Conservation (phyloP, 1,140 invertebrate genomes). For the Aethina tumida region DNA sequence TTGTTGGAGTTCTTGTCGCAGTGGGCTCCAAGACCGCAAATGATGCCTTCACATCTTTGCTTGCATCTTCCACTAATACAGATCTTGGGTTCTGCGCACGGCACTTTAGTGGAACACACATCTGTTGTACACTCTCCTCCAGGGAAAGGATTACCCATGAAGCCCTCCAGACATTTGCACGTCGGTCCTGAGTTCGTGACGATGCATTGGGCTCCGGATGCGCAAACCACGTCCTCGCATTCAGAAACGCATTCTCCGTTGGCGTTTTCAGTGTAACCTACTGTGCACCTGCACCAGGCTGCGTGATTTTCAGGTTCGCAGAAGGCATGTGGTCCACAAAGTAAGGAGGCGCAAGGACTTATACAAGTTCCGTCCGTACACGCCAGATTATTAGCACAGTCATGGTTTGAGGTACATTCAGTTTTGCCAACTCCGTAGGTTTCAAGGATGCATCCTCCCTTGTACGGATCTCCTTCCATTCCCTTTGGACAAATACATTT, state of each 20-base stretch:
- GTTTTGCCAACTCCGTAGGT: conserved; percentile 36
- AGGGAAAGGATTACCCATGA: conserved; percentile 81
- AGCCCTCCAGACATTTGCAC: conserved; percentile 77
- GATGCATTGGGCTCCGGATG: conserved; percentile 73
- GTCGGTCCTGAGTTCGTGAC: conserved; percentile 76
- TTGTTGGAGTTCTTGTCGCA: conserved; percentile 71
- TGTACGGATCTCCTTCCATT: conserved; percentile 74
- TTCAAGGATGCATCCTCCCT: conserved; percentile 58
- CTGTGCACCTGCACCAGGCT: conserved; percentile 75
- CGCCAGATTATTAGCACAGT: conserved; percentile 69
- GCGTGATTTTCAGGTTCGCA: conserved; percentile 83
- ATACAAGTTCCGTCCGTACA: conserved; percentile 68
- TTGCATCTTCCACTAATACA: conserved; percentile 79
- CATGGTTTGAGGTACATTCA: conserved; percentile 58
- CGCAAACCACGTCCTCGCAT: conserved; percentile 73
- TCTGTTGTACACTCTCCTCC: conserved; percentile 73
- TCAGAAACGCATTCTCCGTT: conserved; percentile 68
- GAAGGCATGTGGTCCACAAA: conserved; percentile 74
- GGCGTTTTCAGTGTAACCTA: conserved; percentile 66
- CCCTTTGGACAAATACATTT: conserved; percentile 75
- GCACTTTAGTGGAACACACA: conserved; percentile 62
- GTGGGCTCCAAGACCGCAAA: conserved; percentile 72
- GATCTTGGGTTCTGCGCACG: conserved; percentile 66
- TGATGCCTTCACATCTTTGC: conserved; percentile 69
- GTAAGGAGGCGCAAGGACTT: conserved; percentile 68